phyloP scores from a whole-genome alignment of 2,113 vertebrate species.

The Galbula dea region DNA sequence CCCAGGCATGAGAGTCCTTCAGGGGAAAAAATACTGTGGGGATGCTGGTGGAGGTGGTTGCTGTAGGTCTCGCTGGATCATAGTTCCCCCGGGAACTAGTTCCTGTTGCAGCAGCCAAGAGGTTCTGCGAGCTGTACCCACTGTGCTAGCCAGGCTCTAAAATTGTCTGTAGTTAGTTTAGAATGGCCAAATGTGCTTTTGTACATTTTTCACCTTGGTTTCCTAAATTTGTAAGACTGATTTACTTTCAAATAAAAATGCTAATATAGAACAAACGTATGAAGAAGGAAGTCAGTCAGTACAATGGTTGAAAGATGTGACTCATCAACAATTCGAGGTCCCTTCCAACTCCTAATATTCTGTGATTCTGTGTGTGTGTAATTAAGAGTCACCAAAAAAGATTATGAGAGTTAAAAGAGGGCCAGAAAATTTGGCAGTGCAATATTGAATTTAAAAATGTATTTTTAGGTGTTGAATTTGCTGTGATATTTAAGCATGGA shows the following conservation, averaged over 20 bases:
- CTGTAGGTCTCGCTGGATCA: background rate
- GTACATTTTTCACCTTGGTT: background rate
- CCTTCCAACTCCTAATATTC: too few species aligned
- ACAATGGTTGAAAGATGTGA: background rate
- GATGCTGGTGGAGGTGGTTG: background rate
- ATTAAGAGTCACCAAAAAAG: background rate
- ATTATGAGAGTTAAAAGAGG: background rate
- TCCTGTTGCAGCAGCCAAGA: rapidly evolving
- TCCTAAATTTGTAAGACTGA: background rate
- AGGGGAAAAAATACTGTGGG: background rate
- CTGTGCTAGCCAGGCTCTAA: rapidly evolving
- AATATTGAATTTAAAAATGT: background rate
- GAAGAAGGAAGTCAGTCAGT: background rate
- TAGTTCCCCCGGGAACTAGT: background rate
- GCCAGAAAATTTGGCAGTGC: background rate
- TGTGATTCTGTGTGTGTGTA: too few species aligned
- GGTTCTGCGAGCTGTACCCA: background rate
- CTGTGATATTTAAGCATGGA: background rate
- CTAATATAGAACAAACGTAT: background rate
- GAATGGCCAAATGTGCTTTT: background rate
- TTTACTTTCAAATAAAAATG: background rate
- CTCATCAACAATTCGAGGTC: background rate
- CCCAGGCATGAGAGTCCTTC: background rate
- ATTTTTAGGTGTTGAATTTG: background rate
- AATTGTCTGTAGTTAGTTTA: background rate